Base-by-base conservation (phyloP, 2,888 invertebrate species). In the Rotaria socialis region DNA sequence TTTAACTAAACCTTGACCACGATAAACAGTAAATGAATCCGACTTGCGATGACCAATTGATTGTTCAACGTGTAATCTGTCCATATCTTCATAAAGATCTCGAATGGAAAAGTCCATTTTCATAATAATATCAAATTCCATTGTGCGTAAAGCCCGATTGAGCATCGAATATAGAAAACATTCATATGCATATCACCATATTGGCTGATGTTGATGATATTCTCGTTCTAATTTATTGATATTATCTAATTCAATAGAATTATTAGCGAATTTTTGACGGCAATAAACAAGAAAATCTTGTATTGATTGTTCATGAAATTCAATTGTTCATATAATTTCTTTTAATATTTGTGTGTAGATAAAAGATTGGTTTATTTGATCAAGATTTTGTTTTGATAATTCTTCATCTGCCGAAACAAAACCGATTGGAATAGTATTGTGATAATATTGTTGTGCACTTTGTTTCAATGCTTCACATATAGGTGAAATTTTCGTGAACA, bases 91-190 rank as follows among this genome's bases (percentile, higher is more conserved):
- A 67, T 67, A 27, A 35, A 67, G 67, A 27, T 67, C 27, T 27
- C 67, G 67, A 11, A 67, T 67, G 27, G 27, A 67, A 10, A 67
- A n/a, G 8, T 27, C 67, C n/a, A 67, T 27, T n/a, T 67, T 67
- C 10, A 67, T 67, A 10, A 67, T 67, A 27, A 27, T 67, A 67
- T 67, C 67, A 10, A 67, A 11, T 67, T 67, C 27, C 35, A 27
- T n/a, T 14, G 27, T 67, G 16, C 67, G 67, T 35, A 67, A 67
- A 27, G 27, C 67, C 11, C 27, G 27, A 67, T 67, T 67, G 16
- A 67, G 67, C 67, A 67, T 67, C 16, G 67, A 67, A 67, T 67
- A 67, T 16, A 67, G 35, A 35, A 67, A 67, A n/a, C 67, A 67
- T 5, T 67, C 3, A 19, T n/a, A 67, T 14, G 67, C 27, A 67